Evolutionary conservation across 2,888 invertebrate genomes (phyloP), one percentile per base, ranked within the genome.

Genomic region (Atrina japonica): DNA sequence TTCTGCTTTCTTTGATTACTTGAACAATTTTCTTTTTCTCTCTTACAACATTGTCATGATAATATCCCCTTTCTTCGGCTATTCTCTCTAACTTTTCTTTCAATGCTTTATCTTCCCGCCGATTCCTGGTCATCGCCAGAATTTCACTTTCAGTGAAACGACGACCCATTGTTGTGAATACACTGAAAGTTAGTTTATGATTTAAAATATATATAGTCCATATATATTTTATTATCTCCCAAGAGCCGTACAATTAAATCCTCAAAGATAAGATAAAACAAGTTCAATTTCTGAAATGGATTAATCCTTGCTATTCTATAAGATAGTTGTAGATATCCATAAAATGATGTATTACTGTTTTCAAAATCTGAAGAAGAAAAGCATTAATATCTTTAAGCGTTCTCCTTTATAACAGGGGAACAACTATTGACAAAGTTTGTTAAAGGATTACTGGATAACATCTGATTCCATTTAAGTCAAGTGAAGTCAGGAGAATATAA

Each of bases 141-240:
- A 81, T 71, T 61, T 83, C 83, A 60, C 77, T 78, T 43, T 80
- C 75, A 2, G 77, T 77, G 43, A 81, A 79, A 16, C 67, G 68
- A 43, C 67, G 65, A 1, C 65, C 65, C 69, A 69, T 71, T 40
- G 29, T 61, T 23, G 27, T 25, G 16, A 23, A 9, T 6, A 7
- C n/a, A 25, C 16, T 45, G 25, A 59, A 59, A 25, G 7, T 23
- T 23, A 5, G 14, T 18, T 3, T 16, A 1, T 16, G 18, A 40
- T 56, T 18, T 23, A 16, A 40, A 40, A 56, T 6, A 40, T 40
- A 21, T 41, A 29, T 6, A 30, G 7, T n/a, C 16, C 16, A 16
- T 35, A 55, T 25, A 18, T 3, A 11, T 9, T 35, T 18, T 21
- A 23, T 18, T n/a, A 18, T 23, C 18, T 11, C 23, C 25, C 23